phyloP scores from a whole-genome alignment of 2,113 vertebrate species.

The Tichodroma muraria region DNA sequence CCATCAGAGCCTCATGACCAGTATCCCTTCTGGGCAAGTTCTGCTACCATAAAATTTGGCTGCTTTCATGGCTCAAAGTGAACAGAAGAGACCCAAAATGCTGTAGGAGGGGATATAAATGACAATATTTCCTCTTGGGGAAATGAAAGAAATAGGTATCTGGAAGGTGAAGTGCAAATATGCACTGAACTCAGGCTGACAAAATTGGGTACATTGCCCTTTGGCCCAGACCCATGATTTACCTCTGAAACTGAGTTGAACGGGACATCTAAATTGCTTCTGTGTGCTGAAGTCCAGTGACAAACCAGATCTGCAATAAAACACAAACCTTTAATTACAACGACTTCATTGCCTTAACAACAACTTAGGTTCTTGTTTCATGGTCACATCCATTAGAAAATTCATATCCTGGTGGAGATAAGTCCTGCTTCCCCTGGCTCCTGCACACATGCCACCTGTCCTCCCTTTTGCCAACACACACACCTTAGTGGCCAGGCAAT shows the following conservation, averaged over 20 bases:
- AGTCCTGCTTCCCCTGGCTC: rapidly evolving
- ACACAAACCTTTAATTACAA: not conserved
- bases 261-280: not conserved
- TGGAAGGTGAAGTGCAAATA: not conserved
- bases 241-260: not conserved
- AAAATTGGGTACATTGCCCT: not conserved
- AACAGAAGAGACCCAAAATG: not conserved
- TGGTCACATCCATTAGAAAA: not conserved
- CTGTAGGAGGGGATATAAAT: not conserved
- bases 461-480: not conserved
- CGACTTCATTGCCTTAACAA: not conserved
- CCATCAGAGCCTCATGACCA: not conserved
- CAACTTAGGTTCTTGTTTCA: not conserved
- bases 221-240: not conserved
- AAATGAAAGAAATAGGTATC: not conserved
- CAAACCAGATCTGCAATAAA: not conserved
- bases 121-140: not conserved
- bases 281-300: not conserved
- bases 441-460: not conserved
- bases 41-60: not conserved
- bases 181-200: not conserved
- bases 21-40: not conserved
- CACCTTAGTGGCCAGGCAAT: not conserved
- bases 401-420: not conserved
- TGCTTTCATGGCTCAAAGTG: not conserved